Evolutionary conservation across 2,797 vertebrate genomes (phyloP).

Genomic region (Hyperoplus immaculatus): DNA sequence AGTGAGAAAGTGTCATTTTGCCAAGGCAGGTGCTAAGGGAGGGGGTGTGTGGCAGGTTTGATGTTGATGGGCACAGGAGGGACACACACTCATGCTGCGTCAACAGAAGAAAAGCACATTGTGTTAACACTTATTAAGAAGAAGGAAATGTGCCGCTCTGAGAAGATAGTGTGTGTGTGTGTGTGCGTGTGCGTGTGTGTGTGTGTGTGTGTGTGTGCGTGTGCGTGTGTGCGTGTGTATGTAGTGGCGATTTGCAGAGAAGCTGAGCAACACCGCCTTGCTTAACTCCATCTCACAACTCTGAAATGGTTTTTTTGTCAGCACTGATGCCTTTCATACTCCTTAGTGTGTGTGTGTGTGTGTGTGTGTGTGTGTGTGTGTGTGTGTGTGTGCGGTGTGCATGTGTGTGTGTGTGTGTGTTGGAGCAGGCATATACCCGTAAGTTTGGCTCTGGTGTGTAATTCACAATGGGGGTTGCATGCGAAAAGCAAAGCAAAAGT

Average conservation of each 20-base stretch:
- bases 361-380: slow-evolving; percentile 23
- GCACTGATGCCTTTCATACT: slow-evolving; percentile 43
- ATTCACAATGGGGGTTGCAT: slow-evolving; percentile 56
- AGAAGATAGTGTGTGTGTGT: slow-evolving; percentile 57
- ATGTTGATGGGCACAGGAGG: slow-evolving; percentile 75
- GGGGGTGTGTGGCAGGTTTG: slow-evolving; percentile 83
- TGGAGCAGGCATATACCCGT: slow-evolving; percentile 24
- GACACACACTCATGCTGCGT: slow-evolving; percentile 70
- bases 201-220: slow-evolving; percentile 41
- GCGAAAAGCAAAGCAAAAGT: slow-evolving; percentile 61
- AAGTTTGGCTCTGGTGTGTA: slow-evolving; percentile 33
- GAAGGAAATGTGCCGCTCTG: slow-evolving; percentile 66
- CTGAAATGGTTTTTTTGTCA: slow-evolving; percentile 67
- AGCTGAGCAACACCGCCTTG: slow-evolving; percentile 54
- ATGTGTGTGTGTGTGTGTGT: slow-evolving; percentile 26
- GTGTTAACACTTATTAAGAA: slow-evolving; percentile 85
- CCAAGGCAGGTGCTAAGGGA: slow-evolving; percentile 81
- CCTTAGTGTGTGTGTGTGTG: slow-evolving; percentile 21
- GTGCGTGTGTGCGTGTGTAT: slow-evolving; percentile 52
- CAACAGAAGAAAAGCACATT: slow-evolving; percentile 75
- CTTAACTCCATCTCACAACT: slow-evolving; percentile 63
- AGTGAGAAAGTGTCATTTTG: slow-evolving; percentile 84
- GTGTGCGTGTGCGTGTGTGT: slow-evolving; percentile 42
- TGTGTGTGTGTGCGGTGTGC: slow-evolving; percentile 17
- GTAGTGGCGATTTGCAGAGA: slow-evolving; percentile 61